Percentiles rank a stretch among this genome's conserved stretches.
Conservation (phyloP, 2,113 vertebrate species). For the Hystrix cristata region DNA sequence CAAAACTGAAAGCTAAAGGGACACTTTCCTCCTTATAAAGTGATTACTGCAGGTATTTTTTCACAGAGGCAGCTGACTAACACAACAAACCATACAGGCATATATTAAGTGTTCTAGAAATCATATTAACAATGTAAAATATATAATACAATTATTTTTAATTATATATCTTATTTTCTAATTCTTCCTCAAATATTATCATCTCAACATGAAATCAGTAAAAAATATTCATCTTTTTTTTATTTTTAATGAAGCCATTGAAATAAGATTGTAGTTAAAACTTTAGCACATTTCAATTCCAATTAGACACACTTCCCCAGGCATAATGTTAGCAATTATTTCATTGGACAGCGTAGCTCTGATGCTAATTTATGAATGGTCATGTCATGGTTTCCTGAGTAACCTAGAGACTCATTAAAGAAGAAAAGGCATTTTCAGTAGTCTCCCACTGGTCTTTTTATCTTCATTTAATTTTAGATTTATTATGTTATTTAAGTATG, state of each 20-base stretch:
- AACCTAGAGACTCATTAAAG: background rate
- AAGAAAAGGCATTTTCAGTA: background rate
- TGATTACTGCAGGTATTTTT: background rate
- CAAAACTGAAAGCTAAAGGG: background rate
- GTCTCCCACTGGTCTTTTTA: background rate
- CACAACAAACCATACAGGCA: background rate
- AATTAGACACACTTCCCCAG: background rate
- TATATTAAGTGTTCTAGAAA: background rate
- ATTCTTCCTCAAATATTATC: background rate
- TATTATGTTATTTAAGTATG: background rate
- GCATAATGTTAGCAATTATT: background rate
- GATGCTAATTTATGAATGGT: background rate
- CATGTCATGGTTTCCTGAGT: background rate
- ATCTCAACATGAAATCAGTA: background rate
- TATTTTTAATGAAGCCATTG: background rate
- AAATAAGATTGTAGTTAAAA: background rate
- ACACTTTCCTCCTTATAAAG: background rate
- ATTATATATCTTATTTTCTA: background rate
- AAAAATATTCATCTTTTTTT: background rate
- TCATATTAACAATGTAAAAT: background rate
- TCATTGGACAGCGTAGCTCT: background rate
- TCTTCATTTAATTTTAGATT: slow-evolving; percentile 8
- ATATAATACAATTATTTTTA: background rate
- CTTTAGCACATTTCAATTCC: background rate
- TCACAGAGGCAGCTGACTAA: background rate